Evolutionary conservation across 1,140 invertebrate species (phyloP).

Genomic region (Bombus huntii): DNA sequence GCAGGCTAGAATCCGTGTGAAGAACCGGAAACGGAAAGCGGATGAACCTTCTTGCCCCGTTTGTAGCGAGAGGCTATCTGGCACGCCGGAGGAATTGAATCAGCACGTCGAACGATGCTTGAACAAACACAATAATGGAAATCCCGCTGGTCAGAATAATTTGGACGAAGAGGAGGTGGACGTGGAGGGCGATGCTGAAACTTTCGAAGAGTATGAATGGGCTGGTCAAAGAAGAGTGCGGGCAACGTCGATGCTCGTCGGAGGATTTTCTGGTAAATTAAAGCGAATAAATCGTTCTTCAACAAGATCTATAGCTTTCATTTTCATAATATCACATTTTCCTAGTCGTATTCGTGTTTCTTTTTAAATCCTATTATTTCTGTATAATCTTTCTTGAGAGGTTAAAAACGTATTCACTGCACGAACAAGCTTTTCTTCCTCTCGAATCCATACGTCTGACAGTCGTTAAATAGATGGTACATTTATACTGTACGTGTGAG

Average conservation of each 20-base stretch:
- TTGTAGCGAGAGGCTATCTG: constrained; percentile 86
- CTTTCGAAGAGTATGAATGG: constrained; percentile 92
- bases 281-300: neutral
- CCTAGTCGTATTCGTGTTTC: neutral
- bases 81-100: constrained; percentile 88
- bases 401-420: no score
- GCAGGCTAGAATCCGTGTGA: constrained; percentile 85
- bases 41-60: constrained; percentile 90
- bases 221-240: constrained; percentile 89
- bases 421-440: no score
- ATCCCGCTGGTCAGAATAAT: constrained; percentile 71
- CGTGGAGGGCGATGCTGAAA: constrained; percentile 86
- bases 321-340: neutral
- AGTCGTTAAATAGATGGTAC: no score
- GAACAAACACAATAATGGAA: constrained; percentile 84
- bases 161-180: constrained; percentile 87
- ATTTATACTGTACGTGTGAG: no score
- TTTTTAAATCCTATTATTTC: no score
- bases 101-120: constrained; percentile 91
- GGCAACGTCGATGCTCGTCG: constrained; percentile 87
- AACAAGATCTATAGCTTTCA: neutral
- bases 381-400: no score
- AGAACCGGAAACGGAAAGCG: constrained; percentile 87
- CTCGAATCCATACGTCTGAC: no score
- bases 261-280: constrained; percentile 86